These are phyloP conservation scores for Bradynema listronoti DNA, from an alignment of 1,140 invertebrate genomes.

Conservation along the genomic window DNA sequence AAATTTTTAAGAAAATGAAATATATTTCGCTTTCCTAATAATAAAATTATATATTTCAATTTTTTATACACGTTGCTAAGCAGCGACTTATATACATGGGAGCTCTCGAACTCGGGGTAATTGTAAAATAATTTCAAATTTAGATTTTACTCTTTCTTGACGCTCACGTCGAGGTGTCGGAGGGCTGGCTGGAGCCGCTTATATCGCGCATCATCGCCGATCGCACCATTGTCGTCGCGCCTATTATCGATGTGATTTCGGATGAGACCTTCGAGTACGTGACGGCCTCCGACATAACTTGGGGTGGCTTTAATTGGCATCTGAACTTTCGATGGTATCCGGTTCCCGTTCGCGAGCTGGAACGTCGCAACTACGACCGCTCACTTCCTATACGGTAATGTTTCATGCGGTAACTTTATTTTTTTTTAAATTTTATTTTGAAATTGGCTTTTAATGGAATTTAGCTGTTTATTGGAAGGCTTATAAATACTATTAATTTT, in stretches of 20 bases:
- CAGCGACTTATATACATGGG: no score
- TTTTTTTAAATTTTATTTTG: conserved; percentile 14
- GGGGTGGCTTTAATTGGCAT: conserved; percentile 87
- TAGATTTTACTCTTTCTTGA: conserved; percentile 77
- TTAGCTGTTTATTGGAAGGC: no score
- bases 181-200: conserved; percentile 79
- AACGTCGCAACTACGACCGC: conserved; percentile 40
- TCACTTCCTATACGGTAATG: conserved; percentile 38
- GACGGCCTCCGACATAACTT: conserved; percentile 82
- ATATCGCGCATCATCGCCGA: conserved; percentile 70
- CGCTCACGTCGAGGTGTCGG: conserved; percentile 84
- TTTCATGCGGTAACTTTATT: no score
- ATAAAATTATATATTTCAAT: no score
- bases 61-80: no score
- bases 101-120: no score
- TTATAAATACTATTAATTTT: no score
- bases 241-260: conserved; percentile 87
- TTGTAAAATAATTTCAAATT: no score
- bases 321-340: conserved; percentile 82
- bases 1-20: no score
- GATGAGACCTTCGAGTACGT: conserved; percentile 89
- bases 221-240: conserved; percentile 72
- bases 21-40: no score
- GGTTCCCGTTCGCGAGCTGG: conserved; percentile 46
- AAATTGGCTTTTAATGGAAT: conserved; percentile 1